Base-by-base conservation (phyloP, 2,888 invertebrate species). In the Dinocampus coccinellae region DNA sequence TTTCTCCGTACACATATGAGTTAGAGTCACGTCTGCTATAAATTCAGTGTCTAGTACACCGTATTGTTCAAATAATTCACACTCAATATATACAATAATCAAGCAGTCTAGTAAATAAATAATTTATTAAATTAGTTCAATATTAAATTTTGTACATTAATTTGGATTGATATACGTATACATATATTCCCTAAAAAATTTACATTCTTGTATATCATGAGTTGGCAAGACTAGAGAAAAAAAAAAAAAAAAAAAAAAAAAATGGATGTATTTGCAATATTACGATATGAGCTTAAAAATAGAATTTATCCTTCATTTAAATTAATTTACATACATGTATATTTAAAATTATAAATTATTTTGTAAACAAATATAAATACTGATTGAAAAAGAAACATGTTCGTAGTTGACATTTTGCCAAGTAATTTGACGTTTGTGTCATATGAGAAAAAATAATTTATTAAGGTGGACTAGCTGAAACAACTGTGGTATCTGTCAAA, bases 401-500 rank as follows among this genome's bases (percentile, higher is more conserved):
- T 36, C 11, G 10, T 9, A 2, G 11, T 36, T 11, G 11, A 36
- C 36, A 36, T 36, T 7, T 11, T 11, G 36, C 11, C 11, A 11
- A n/a, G n/a, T n/a, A n/a, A n/a, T n/a, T n/a, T n/a, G n/a, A n/a
- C n/a, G n/a, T n/a, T n/a, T n/a, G n/a, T n/a, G 33, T 33, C 33
- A 7, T 4, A 33, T 7, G 33, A 3, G 7, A n/a, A 29, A 34
- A 29, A 26, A 20, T 33, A 16, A 39, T 26, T 39, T 11, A 61
- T 68, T 76, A 79, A 71, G 73, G 73, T 68, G 74, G 75, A 9
- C 74, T 72, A 13, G 76, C 78, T 60, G 73, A 77, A 10, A 74
- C 72, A 16, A 73, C 73, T 2, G 76, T 76, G 34, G 75, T 77
- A 69, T 82, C 78, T 13, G 69, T 73, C 62, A 80, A 79, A 72